These are phyloP conservation scores for Coluber constrictor DNA, from an alignment of 2,797 vertebrate species.

Conservation along the genomic window DNA sequence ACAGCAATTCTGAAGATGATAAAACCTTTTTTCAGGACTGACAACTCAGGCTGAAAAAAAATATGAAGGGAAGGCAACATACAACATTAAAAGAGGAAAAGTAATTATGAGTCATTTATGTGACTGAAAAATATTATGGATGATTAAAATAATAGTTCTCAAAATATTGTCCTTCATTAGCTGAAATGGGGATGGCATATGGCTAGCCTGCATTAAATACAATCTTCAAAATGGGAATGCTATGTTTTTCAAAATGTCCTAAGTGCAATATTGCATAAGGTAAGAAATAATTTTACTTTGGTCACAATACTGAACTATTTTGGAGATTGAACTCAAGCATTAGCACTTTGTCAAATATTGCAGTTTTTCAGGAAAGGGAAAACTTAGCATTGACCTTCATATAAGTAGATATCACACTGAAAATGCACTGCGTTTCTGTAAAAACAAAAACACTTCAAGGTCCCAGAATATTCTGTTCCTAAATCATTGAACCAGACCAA, in stretches of 20 bases:
- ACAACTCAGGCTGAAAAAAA: slow-evolving; percentile 45
- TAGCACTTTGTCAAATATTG: not conserved
- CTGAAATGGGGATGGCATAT: slow-evolving; percentile 12
- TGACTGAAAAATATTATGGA: slow-evolving; percentile 20
- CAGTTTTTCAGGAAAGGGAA: not conserved
- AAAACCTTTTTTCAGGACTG: slow-evolving; percentile 46
- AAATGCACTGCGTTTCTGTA: not conserved
- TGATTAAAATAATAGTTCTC: slow-evolving; percentile 40
- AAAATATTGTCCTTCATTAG: slow-evolving; percentile 39
- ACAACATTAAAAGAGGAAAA: slow-evolving; percentile 33
- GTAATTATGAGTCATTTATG: slow-evolving; percentile 41
- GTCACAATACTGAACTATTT: slow-evolving; percentile 18
- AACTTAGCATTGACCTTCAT: not conserved
- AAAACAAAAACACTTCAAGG: not conserved
- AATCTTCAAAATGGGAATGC: slow-evolving; percentile 37
- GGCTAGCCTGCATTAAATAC: slow-evolving; percentile 25
- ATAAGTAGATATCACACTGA: not conserved
- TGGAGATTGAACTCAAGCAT: not conserved
- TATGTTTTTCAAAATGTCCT: slow-evolving; percentile 30
- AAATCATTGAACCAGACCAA: not conserved
- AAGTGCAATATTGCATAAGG: slow-evolving; percentile 2
- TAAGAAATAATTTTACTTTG: slow-evolving; percentile 21
- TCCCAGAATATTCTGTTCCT: too few species aligned
- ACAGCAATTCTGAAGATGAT: slow-evolving; percentile 42
- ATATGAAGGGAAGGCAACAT: slow-evolving; percentile 33